phyloP scores from a whole-genome alignment of 2,888 invertebrate genomes.

The Spodoptera picta region DNA sequence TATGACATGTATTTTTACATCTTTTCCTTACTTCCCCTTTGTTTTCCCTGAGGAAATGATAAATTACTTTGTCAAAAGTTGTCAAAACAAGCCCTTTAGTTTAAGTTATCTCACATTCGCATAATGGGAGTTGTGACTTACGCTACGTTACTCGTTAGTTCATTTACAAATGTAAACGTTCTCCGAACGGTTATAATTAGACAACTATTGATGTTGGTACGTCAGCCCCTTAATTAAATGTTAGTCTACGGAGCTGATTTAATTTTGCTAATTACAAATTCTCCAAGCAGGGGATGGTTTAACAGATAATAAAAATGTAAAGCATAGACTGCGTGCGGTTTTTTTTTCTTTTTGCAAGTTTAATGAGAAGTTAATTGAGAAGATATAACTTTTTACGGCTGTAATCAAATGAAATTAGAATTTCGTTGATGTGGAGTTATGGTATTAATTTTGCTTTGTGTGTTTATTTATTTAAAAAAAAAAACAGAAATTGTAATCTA shows the following conservation, averaged over 20 bases:
- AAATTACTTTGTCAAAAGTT: slow-evolving; percentile 14
- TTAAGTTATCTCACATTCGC: background rate
- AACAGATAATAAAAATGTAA: slow-evolving; percentile 50
- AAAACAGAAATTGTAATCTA: too few species aligned
- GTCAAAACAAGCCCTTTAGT: slow-evolving; percentile 14
- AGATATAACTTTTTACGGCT: slow-evolving; percentile 8
- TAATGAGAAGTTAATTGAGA: slow-evolving; percentile 19
- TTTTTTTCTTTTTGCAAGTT: slow-evolving; percentile 22
- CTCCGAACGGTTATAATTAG: slow-evolving; percentile 11
- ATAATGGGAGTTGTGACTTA: too few species aligned
- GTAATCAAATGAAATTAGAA: slow-evolving; percentile 1
- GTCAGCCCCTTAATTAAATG: slow-evolving; percentile 43
- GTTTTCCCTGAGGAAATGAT: slow-evolving; percentile 7
- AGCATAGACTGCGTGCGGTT: slow-evolving; percentile 34
- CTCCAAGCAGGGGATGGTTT: slow-evolving; percentile 41
- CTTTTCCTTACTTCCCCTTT: slow-evolving; percentile 17
- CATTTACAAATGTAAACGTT: slow-evolving; percentile 9
- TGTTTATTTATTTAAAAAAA: too few species aligned
- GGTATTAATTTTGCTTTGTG: too few species aligned
- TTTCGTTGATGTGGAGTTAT: background rate
- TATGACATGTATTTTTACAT: slow-evolving; percentile 23
- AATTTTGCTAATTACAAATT: slow-evolving; percentile 55
- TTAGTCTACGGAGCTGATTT: slow-evolving; percentile 46
- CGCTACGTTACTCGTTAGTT: slow-evolving; percentile 1
- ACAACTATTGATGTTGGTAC: slow-evolving; percentile 22